Conservation (phyloP, 1,140 invertebrate genomes). For the Cepaea nemoralis region DNA sequence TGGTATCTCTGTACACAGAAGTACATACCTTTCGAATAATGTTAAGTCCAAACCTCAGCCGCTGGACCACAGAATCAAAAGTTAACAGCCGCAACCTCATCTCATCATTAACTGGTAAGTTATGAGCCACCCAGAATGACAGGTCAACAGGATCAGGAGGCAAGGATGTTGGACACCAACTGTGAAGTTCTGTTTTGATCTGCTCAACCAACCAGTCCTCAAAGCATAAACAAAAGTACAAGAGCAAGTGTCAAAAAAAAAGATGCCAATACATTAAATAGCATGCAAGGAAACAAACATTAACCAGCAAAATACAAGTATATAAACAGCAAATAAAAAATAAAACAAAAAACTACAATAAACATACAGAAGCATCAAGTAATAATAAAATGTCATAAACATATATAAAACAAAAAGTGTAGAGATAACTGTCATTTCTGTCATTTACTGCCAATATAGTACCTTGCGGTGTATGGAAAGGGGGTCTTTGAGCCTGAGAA, state of each 20-base stretch:
- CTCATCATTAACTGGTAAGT: constrained; percentile 78
- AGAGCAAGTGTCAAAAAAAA: neutral
- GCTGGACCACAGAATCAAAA: constrained; percentile 78
- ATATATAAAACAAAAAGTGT: too few species aligned
- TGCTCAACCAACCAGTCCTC: constrained; percentile 67
- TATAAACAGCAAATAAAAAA: too few species aligned
- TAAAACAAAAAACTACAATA: too few species aligned
- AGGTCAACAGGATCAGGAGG: constrained; percentile 79
- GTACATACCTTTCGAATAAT: constrained; percentile 76
- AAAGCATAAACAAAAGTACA: constrained; percentile 7
- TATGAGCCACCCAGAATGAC: constrained; percentile 85
- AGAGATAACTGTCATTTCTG: too few species aligned
- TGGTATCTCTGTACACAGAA: neutral
- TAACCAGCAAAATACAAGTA: too few species aligned
- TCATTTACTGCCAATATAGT: too few species aligned
- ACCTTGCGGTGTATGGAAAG: too few species aligned
- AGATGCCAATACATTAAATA: too few species aligned
- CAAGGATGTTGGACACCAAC: constrained; percentile 71
- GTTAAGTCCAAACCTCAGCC: constrained; percentile 78
- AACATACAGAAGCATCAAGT: too few species aligned
- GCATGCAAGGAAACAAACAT: too few species aligned
- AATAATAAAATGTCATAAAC: too few species aligned
- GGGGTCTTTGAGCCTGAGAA: too few species aligned
- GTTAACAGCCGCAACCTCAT: constrained; percentile 77
- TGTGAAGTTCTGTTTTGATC: constrained; percentile 66